phyloP scores from a whole-genome alignment of 1,140 invertebrate genomes.

The Parasteatoda tepidariorum region DNA sequence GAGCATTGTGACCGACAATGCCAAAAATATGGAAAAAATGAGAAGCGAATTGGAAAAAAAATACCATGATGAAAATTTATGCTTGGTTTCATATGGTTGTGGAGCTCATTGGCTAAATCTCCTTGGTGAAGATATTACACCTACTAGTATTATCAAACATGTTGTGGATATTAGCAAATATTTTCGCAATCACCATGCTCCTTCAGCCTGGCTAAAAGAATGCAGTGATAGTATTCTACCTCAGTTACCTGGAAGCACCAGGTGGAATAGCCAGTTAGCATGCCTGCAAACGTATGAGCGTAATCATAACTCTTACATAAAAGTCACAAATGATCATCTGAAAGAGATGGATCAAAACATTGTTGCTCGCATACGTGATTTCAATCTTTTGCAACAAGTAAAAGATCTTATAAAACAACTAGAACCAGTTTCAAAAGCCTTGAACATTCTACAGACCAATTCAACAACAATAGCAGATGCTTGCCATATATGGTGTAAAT shows the following conservation, averaged over 20 bases:
- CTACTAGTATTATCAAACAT: not conserved
- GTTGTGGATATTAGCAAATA: too few relatives aligned
- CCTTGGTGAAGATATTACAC: too few relatives aligned
- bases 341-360: not conserved
- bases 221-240: not conserved
- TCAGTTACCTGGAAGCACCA: not conserved
- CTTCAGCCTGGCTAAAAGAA: too few relatives aligned
- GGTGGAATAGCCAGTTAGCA: not conserved
- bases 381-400: not conserved
- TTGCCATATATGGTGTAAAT: too few relatives aligned
- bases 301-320: not conserved
- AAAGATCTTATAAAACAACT: too few relatives aligned
- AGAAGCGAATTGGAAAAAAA: not conserved
- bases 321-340: too few relatives aligned
- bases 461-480: too few relatives aligned
- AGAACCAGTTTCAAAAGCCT: too few relatives aligned
- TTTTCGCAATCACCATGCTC: not conserved
- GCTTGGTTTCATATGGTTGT: not conserved
- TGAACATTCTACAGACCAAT: too few relatives aligned
- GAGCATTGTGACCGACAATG: not conserved
- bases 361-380: not conserved
- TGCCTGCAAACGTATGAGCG: not conserved
- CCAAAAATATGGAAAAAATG: conserved; percentile 2
- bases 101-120: too few relatives aligned
- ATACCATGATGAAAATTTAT: not conserved